phyloP scores from a whole-genome alignment of 2,113 vertebrate species.

The Pongo pygmaeus region DNA sequence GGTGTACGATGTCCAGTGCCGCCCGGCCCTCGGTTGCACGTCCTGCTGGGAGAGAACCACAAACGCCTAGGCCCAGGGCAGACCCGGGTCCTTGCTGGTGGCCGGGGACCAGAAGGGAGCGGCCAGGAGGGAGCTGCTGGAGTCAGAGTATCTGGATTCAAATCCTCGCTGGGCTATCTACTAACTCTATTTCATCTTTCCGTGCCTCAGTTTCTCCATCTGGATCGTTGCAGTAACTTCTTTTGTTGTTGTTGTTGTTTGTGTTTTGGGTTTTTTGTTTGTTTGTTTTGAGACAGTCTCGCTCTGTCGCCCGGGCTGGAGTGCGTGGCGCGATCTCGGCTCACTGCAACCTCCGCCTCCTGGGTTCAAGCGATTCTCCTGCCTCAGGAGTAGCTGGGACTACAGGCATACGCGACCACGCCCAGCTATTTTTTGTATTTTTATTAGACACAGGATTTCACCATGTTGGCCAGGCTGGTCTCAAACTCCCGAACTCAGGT shows the following conservation, averaged over 20 bases:
- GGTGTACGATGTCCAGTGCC: conserved; percentile 90
- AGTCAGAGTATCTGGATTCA: no score
- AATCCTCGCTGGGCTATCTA: fast-evolving
- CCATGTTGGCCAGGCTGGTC: not conserved
- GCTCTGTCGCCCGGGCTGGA: not conserved
- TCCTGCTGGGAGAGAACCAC: conserved; percentile 12
- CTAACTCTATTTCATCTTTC: not conserved
- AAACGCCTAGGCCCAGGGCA: fast-evolving
- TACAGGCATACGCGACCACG: not conserved
- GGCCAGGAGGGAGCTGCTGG: not conserved
- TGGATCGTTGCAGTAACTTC: not conserved
- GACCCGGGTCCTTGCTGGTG: no score
- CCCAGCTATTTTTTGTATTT: not conserved
- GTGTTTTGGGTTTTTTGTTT: no score
- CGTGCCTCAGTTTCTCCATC: not conserved
- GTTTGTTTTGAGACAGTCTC: not conserved
- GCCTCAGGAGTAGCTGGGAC: not conserved
- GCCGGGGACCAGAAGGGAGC: not conserved
- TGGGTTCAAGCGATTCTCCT: not conserved
- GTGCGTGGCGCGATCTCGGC: not conserved
- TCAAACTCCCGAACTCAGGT: not conserved
- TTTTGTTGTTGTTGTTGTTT: no score
- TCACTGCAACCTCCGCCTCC: not conserved
- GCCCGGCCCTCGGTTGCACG: not conserved
- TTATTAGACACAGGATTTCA: not conserved